Base-by-base conservation (phyloP, 2,113 vertebrate genomes). In the Cryptotis parvus region DNA sequence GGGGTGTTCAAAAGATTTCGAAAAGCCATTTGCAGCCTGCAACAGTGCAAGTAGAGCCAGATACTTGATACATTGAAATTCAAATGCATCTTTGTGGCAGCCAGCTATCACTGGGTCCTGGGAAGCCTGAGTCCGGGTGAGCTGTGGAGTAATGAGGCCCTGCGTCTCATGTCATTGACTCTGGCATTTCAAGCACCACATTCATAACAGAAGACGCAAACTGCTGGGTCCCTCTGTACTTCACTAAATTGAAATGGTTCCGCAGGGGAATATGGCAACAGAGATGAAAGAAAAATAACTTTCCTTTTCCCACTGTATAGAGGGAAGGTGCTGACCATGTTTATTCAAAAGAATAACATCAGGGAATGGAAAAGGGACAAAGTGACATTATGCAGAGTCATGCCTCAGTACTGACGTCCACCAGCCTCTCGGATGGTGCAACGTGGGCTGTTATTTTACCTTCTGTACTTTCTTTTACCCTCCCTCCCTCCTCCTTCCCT, bases 1-100 rank as follows among this genome's bases (percentile, higher is more conserved):
- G 90, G 96, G 89, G 94, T 89, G 95, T 90, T 96, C 43, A 87
- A 90, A 97, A 95, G 90, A 91, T 97, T 97, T 97, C 92, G 96
- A 93, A 96, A 96, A 97, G 93, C 95, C 91, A 92, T 95, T 95
- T 96, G 80, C 91, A 97, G 87, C 92, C 95, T 80, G 95, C 84
- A 92, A 95, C 96, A 39, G 88, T 91, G 96, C 93, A 94, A 95
- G 90, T 91, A 79, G 83, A 82, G 43, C 58, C 77, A 93, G 85
- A 92, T 89, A 89, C 94, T 84, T 95, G 90, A 92, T 43, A 78
- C 29, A 95, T 94, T 95, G 94, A 95, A 96, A 94, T 96, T 96
- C 96, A 94, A 96, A 95, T 89, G 70, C 52, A 0, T 96, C 55
- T 96, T 97, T 80, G 82, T 52, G 5, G 83, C 39, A 84, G 95